Evolutionary conservation across 2,113 vertebrate genomes (phyloP), one percentile per base, ranked within the genome.

Genomic region (Rynchops niger): DNA sequence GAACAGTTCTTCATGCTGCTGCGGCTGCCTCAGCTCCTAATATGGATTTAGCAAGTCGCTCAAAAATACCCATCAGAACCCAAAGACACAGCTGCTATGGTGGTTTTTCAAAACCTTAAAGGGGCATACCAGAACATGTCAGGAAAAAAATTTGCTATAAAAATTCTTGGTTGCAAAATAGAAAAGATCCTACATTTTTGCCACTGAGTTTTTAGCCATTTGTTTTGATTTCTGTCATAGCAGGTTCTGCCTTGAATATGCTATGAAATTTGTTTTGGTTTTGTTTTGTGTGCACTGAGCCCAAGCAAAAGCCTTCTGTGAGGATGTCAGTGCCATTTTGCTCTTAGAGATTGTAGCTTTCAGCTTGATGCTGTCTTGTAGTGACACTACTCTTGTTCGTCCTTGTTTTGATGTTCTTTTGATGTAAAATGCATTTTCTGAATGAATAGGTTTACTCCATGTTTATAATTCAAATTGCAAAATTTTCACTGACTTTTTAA

Each of bases 41-140:
- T 95, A 89, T 47, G 93, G 96, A 79, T 97, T 97, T 96, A 96
- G 95, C 77, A 93, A 97, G 82, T 79, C 89, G 95, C 95, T 97
- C 89, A 96, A 71, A 92, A 96, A 88, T 93, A 95, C 91, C 92
- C 72, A 88, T 71, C 63, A 90, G 87, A 85, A 83, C 81, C 23
- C 63, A 95, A 91, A 84, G 63, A 77, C 0, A 2, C 81, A 95
- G 94, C 95, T 97, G 89, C 61, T 50, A 9, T 40, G 88, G 93
- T 65, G 93, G 47, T 56, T 93, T 88, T 97, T 86, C 53, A 89
- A 79, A 78, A 71, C 52, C 87, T 96, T 93, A 61, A 93, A 71
- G 79, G 40, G 10, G 1, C 80, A 65, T 67, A 86, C 15, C 5
- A 80, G 62, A 78, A 73, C 78, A 25, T 7, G 5, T 45, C 20